Evolutionary conservation across 35 echinoderm and acorn worm species (phyloP), one percentile per base, ranked within the genome.

Genomic region (Diadema setosum): DNA sequence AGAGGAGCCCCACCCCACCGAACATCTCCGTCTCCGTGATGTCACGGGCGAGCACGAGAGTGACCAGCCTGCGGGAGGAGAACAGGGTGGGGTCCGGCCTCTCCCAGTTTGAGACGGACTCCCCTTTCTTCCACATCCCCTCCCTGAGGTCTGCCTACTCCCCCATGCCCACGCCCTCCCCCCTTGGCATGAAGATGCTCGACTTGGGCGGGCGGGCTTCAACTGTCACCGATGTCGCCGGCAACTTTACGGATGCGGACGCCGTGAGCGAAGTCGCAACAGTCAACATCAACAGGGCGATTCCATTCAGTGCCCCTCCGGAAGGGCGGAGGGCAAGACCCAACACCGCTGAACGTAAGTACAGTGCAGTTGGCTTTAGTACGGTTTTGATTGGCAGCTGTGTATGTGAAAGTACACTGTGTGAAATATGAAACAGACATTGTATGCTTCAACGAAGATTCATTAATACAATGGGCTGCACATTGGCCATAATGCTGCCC

Each of bases 281-380:
- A 4, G 15, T 78, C 73, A 78, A 42, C 33, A 25, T 24, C 35
- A 78, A 78, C 73, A 78, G 73, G 37, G 39, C 40, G 12, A 78
- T 78, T 44, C 73, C 73, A 41, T 78, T 78, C 12, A 78, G 73
- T 24, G 73, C 73, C 3, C 73, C 73, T 41, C 73, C 73, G 24
- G 83, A 91, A 67, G 93, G 93, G 5, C 82, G 87, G 21, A 65
- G 73, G 16, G 93, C 93, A 14, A 90, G 93, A 36, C 93, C 93
- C 17, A 94, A 94, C 58, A 94, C 93, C 26, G 93, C 93, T 26
- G 87, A 94, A 86, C 85, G 93, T 90, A 94, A 84, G 82, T 37
- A 15, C 0, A 58, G 14, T 83, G n/a, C n/a, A n/a, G n/a, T 57
- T 83, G 26, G 16, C 43, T 41, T 37, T 32, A 0, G 4, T 39